Evolutionary conservation across 2,888 invertebrate genomes (phyloP).

Genomic region (Spodoptera picta): DNA sequence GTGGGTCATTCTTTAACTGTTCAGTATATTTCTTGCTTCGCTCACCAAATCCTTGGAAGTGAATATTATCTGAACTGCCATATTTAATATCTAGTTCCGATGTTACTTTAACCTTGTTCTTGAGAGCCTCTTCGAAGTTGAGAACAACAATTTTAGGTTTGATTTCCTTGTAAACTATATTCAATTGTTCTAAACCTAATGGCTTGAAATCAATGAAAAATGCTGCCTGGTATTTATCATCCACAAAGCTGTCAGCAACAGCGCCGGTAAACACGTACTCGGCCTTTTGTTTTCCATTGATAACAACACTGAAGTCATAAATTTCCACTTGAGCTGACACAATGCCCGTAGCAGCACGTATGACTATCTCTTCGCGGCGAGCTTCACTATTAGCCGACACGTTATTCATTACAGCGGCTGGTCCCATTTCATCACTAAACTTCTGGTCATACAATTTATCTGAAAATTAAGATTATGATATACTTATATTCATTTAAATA

Average conservation of each 20-base stretch:
- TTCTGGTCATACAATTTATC: conserved; percentile 74
- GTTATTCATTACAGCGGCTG: conserved; percentile 67
- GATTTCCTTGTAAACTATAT: conserved; percentile 77
- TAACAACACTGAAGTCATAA: conserved; percentile 86
- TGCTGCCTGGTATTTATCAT: conserved; percentile 86
- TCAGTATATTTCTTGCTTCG: conserved; percentile 85
- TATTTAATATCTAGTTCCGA: conserved; percentile 84
- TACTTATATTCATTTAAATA: no score
- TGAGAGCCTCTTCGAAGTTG: conserved; percentile 87
- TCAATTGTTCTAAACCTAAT: conserved; percentile 78
- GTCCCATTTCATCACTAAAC: conserved; percentile 64
- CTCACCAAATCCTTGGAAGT: conserved; percentile 79
- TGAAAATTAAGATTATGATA: conserved; percentile 50
- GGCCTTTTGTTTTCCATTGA: conserved; percentile 85
- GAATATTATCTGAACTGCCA: conserved; percentile 81
- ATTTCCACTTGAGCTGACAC: conserved; percentile 82
- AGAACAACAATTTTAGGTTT: conserved; percentile 85
- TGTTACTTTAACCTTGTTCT: conserved; percentile 83
- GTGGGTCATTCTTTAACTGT: conserved; percentile 78
- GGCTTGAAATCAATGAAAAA: conserved; percentile 71
- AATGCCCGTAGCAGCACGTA: conserved; percentile 88
- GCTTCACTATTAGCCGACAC: conserved; percentile 77
- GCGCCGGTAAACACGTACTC: conserved; percentile 87
- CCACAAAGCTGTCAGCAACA: conserved; percentile 85
- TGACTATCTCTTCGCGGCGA: conserved; percentile 86